Conservation (phyloP, 2,797 vertebrate genomes). For the Molossus alvarezi region DNA sequence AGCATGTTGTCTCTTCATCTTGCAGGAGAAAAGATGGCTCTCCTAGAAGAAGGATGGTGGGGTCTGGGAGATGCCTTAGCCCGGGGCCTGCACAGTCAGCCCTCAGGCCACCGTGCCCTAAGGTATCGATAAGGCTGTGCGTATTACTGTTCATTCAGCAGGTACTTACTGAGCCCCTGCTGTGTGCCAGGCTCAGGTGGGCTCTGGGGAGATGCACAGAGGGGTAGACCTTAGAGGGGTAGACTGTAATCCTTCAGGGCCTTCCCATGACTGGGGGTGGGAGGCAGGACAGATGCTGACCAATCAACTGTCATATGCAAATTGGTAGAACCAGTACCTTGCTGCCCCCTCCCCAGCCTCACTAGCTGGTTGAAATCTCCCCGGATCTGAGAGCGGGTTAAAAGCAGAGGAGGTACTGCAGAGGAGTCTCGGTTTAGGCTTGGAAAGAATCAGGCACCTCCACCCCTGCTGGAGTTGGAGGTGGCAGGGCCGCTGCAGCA, state of each 20-base stretch:
- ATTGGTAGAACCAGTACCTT: not conserved
- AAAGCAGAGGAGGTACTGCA: not conserved
- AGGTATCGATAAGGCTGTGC: not conserved
- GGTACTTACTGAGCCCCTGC: not conserved
- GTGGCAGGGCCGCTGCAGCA: rapidly evolving
- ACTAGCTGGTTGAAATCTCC: not conserved
- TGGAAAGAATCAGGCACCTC: not conserved
- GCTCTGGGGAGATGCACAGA: not conserved
- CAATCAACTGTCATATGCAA: not conserved
- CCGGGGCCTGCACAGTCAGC: not conserved
- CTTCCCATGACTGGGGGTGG: not conserved
- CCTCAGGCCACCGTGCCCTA: not conserved
- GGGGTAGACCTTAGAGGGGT: not conserved
- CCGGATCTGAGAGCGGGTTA: not conserved
- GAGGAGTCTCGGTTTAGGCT: not conserved
- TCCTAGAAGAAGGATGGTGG: not conserved
- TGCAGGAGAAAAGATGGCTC: slow-evolving; percentile 35
- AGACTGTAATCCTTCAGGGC: not conserved
- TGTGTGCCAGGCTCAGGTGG: not conserved
- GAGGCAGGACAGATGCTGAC: not conserved
- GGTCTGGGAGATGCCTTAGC: not conserved
- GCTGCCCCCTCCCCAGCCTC: not conserved
- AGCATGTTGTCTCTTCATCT: not conserved
- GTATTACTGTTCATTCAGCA: not conserved
- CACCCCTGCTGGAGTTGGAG: not conserved